Base-by-base conservation (phyloP, 2,113 vertebrate species). In the Elephantulus edwardii region DNA sequence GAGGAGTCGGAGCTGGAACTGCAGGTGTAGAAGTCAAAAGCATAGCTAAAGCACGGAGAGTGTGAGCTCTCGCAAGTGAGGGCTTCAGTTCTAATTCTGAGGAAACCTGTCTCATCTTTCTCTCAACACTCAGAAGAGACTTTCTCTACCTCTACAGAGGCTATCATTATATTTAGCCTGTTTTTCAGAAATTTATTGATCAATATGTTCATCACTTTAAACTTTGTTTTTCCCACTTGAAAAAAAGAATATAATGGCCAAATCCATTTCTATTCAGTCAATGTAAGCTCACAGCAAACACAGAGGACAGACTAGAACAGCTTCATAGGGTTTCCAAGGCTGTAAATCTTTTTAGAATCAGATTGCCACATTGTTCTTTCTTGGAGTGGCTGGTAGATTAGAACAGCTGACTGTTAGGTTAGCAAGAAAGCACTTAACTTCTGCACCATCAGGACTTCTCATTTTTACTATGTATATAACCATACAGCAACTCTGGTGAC, bases 191-290 rank as follows among this genome's bases (percentile, higher is more conserved):
- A 87, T 72, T 78, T 77, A 54, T 2, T 60, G 35, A 46, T 14
- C 42, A 60, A 26, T 75, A 28, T 70, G 10, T 46, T 82, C 22
- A 79, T 82, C 56, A 42, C 9, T 62, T 82, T 58, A 33, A 62
- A 16, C 35, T 85, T 82, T 6, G 28, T 3, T 82, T 91, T 88
- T 89, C 88, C 75, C 87, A 68, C 16, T 44, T 90, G 66, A 35
- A 87, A 33, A 17, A 2, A 66, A n/a, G 35, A n/a, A n/a, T n/a
- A n/a, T n/a, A n/a, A n/a, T n/a, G n/a, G 20, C n/a, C 22, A 62
- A 33, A 64, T 12, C 33, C 60, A 66, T 5, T 66, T 13, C 16
- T 16, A 7, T 66, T 8, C 7, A 35, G 6, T 66, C 16, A 26
- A 35, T 68, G 19, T 6, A 2, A 8, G 30, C 24, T 60, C 8